Base-by-base conservation (phyloP, 2,888 invertebrate genomes). In the Stenichneumon culpator region DNA sequence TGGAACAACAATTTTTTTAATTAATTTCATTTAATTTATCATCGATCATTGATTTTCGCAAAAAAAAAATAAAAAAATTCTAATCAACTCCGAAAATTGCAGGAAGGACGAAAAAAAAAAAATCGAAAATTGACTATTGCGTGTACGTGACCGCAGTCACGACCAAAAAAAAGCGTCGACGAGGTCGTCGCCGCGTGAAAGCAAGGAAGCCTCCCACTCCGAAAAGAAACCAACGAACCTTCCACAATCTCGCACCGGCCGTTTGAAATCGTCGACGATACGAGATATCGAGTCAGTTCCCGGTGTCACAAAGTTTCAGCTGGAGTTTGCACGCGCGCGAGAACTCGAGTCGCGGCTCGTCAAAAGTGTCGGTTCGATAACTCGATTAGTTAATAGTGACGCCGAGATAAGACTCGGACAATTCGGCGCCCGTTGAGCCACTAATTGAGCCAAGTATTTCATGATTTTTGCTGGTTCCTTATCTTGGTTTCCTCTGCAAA, bases 81-180 rank as follows among this genome's bases (percentile, higher is more conserved):
- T 0, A 5, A 57, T 4, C 3, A 52, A 25, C n/a, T 5, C 3
- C 39, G 22, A 78, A 68, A 54, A 28, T 2, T 44, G 39, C 44
- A 3, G 1, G n/a, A 14, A 19, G 54, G 44, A 74, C n/a, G 39
- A 60, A 68, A 75, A 39, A 69, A 44, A 39, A 69, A 44, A 28
- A 19, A 16, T 9, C 32, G 32, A 57, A 36, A 68, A 36, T 14
- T 36, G 19, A 50, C 47, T 16, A 2, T 25, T 7, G 39, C 22
- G 32, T 72, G 50, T 82, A 85, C 85, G 85, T 82, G 82, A 85
- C 75, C 70, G n/a, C 75, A 72, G 72, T 79, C 82, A 85, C 84
- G 84, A 75, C 11, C 50, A 65, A 72, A 72, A 63, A 67, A 67
- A 67, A 67, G 44, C n/a, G 47, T 25, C 81, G 36, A 1, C 82